Evolutionary conservation across 2,797 vertebrate genomes (phyloP).

Genomic region (Acanthornis magna): DNA sequence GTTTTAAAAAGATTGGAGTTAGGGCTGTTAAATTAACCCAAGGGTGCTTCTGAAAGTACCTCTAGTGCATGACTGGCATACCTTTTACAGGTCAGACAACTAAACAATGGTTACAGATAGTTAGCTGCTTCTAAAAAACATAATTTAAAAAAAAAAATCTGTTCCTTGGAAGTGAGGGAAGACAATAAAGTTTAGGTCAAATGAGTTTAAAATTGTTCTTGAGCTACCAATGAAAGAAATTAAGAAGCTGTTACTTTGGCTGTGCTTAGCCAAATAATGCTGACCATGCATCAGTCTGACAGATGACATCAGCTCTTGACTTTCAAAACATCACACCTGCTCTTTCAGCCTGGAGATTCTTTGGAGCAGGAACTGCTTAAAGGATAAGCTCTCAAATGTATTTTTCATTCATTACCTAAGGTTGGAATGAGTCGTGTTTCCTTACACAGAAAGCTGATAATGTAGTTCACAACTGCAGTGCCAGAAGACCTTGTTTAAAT

Average conservation of each 20-base stretch:
- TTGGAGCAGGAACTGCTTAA: background rate
- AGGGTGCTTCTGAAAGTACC: background rate
- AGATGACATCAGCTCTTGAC: background rate
- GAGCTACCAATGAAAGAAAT: background rate
- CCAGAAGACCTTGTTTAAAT: slow-evolving; percentile 51
- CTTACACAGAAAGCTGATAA: slow-evolving; percentile 59
- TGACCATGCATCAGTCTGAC: background rate
- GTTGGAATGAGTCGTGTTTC: slow-evolving; percentile 37
- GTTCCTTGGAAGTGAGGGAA: background rate
- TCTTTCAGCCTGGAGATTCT: background rate
- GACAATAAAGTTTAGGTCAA: background rate
- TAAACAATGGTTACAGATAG: background rate
- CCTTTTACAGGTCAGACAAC: background rate
- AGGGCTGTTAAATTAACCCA: background rate
- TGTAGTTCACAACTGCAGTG: slow-evolving; percentile 30
- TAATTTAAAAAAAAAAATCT: background rate
- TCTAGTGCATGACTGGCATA: background rate
- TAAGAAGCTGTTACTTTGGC: background rate
- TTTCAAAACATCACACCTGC: slow-evolving; percentile 1
- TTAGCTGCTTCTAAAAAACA: background rate
- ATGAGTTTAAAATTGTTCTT: background rate
- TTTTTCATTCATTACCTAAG: slow-evolving; percentile 61
- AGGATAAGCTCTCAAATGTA: slow-evolving; percentile 1
- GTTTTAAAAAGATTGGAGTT: background rate
- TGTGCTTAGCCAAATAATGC: background rate